A percentile compares a stretch with the other conserved stretches of the same genome.
Evolutionary conservation across 2,888 invertebrate genomes (phyloP).

Genomic region (Aphidoletes aphidimyza): DNA sequence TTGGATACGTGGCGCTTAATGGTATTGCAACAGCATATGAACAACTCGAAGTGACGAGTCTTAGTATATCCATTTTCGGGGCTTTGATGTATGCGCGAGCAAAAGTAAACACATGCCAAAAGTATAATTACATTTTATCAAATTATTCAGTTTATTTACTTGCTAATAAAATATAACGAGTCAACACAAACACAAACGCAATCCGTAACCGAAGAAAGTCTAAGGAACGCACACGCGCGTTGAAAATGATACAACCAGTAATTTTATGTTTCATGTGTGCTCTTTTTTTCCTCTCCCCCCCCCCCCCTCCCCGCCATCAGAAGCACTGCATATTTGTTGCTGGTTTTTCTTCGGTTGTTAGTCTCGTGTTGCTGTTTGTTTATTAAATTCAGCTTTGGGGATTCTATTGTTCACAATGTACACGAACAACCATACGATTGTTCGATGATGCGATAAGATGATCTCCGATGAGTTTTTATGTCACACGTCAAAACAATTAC

Average conservation of each 20-base stretch:
- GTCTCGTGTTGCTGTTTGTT: too few species aligned
- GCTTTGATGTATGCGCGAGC: not conserved
- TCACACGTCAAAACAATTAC: conserved; percentile 27
- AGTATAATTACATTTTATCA: conserved; percentile 46
- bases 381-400: not conserved
- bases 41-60: too few species aligned
- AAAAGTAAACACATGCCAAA: not conserved
- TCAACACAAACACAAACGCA: not conserved
- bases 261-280: too few species aligned
- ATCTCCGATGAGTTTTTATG: conserved; percentile 14
- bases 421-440: not conserved
- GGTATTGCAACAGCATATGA: too few species aligned
- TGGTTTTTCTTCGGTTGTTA: not conserved
- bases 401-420: not conserved
- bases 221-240: not conserved
- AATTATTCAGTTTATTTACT: conserved; percentile 47
- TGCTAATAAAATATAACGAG: conserved; percentile 36
- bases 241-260: not conserved
- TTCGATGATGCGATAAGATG: conserved; percentile 30
- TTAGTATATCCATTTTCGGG: too few species aligned
- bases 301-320: too few species aligned
- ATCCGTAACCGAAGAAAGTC: not conserved
- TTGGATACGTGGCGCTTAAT: too few species aligned
- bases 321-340: too few species aligned
- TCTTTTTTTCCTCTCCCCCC: too few species aligned